phyloP scores from a whole-genome alignment of 2,888 invertebrate species.

The Brachycybe producta region DNA sequence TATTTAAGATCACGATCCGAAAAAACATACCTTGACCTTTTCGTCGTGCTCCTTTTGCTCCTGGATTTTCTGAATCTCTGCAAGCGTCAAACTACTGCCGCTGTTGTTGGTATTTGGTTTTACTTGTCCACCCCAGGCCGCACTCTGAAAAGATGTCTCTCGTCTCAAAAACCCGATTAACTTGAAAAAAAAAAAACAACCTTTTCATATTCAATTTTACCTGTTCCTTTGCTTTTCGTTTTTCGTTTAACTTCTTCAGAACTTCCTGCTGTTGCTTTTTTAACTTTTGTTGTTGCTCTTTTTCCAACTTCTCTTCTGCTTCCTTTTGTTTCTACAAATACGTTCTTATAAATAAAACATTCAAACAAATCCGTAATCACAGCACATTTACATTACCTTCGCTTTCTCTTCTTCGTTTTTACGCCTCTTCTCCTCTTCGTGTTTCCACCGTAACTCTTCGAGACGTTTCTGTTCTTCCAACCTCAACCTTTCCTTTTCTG shows the following conservation, averaged over 20 bases:
- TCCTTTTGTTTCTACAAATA: constrained; percentile 22
- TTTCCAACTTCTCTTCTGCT: constrained; percentile 31
- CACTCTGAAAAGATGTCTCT: constrained; percentile 15
- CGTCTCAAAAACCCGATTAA: neutral
- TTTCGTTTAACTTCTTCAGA: constrained; percentile 37
- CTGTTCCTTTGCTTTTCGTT: constrained; percentile 34
- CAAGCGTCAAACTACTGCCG: constrained; percentile 34
- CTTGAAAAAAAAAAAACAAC: neutral
- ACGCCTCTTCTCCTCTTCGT: constrained; percentile 24
- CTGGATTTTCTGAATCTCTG: constrained; percentile 43
- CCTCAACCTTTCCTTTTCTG: constrained; percentile 22
- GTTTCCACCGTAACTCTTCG: constrained; percentile 25
- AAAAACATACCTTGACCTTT: constrained; percentile 22
- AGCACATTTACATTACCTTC: constrained; percentile 2
- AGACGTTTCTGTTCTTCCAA: constrained; percentile 25
- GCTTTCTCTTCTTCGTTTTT: too few species aligned
- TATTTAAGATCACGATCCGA: neutral
- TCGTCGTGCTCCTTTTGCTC: constrained; percentile 42
- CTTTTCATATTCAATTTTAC: constrained; percentile 21
- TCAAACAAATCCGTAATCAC: neutral
- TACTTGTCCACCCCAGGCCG: constrained; percentile 30
- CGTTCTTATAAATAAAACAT: constrained; percentile 8
- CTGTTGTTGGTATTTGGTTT: constrained; percentile 11
- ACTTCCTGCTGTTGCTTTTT: constrained; percentile 38
- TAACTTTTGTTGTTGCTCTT: constrained; percentile 36